Conservation (phyloP, 92 coral and sea anemone species). For the Montipora capitata region DNA sequence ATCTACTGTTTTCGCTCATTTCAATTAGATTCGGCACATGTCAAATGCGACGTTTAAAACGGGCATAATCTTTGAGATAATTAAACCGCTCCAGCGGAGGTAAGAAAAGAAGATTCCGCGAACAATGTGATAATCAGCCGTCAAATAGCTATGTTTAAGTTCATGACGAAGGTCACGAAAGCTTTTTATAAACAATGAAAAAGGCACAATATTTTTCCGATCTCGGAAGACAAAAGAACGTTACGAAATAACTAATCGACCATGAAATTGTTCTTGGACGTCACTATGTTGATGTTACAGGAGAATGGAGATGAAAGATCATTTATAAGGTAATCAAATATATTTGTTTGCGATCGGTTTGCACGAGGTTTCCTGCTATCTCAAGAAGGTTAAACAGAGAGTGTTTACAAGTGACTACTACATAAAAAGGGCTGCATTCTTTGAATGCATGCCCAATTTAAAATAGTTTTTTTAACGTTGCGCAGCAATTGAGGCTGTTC, state of each 20-base stretch:
- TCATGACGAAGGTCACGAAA: slow-evolving; percentile 43
- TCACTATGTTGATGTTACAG: neutral
- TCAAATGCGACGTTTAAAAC: too few species aligned
- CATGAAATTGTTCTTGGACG: neutral
- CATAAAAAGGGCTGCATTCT: slow-evolving; percentile 4
- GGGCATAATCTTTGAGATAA: too few species aligned
- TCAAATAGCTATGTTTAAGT: neutral
- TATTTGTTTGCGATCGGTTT: slow-evolving; percentile 25
- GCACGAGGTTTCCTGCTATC: neutral
- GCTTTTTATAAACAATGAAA: neutral
- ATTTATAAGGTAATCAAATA: neutral
- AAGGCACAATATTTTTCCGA: neutral
- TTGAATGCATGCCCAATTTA: neutral
- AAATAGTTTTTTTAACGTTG: neutral
- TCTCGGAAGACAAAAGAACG: neutral
- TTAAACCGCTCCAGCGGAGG: neutral
- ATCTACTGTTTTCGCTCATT: too few species aligned
- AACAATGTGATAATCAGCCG: slow-evolving; percentile 4
- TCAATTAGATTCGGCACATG: too few species aligned
- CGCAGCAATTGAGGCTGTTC: neutral
- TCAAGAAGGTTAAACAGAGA: slow-evolving; percentile 8
- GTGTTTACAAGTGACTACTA: slow-evolving; percentile 21
- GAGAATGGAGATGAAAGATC: neutral
- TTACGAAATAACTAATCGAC: neutral
- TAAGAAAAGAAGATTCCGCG: neutral